Conservation (phyloP, 2,113 vertebrate species). For the Toxotes jaculatrix region DNA sequence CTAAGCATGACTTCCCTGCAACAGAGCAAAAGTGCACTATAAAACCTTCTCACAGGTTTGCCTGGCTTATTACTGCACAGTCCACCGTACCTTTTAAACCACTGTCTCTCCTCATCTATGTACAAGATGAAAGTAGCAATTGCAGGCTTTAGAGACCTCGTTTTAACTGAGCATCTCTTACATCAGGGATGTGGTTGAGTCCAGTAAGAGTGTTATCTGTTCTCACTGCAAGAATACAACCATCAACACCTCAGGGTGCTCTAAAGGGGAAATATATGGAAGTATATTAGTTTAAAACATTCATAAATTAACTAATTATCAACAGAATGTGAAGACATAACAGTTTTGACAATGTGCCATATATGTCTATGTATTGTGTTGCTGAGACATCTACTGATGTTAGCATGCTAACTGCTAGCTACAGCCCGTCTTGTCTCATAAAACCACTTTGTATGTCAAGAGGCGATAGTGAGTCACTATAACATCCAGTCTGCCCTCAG, state of each 20-base stretch:
- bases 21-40: background rate
- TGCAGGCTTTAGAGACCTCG: conserved; percentile 16
- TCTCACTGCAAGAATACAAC: conserved; percentile 44
- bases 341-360: too few species aligned
- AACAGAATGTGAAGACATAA: too few species aligned
- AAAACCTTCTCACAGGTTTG: background rate
- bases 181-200: conserved; percentile 15
- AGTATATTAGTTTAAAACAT: too few species aligned
- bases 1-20: too few species aligned
- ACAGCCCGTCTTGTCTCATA: too few species aligned
- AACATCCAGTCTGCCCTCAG: too few species aligned
- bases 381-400: background rate
- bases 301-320: too few species aligned
- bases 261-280: background rate
- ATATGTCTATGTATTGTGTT: background rate
- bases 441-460: too few species aligned
- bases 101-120: conserved; percentile 14
- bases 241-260: conserved; percentile 48
- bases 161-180: conserved; percentile 23
- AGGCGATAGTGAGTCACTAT: too few species aligned
- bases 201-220: conserved; percentile 45
- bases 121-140: conserved; percentile 40
- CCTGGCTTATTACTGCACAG: background rate
- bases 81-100: background rate
- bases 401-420: too few species aligned